phyloP scores from a whole-genome alignment of 2,888 invertebrate genomes.

The Xanthorhoe spadicearia region DNA sequence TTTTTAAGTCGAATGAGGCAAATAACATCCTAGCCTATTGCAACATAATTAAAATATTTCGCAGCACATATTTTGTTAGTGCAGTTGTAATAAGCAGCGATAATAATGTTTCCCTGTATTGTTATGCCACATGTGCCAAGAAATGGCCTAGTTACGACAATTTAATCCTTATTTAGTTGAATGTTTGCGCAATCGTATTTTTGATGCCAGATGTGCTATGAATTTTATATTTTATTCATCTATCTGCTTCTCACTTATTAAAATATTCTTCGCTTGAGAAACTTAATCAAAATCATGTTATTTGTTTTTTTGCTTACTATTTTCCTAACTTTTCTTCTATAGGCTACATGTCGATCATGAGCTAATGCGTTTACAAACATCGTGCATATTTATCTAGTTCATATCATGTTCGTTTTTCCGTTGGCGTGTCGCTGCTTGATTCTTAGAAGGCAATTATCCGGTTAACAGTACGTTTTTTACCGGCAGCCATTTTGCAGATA shows the following conservation, averaged over 20 bases:
- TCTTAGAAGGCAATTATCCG: constrained; percentile 31
- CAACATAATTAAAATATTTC: constrained; percentile 6
- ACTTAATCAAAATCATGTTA: neutral
- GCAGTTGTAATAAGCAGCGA: constrained; percentile 8
- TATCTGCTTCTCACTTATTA: neutral
- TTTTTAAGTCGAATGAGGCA: neutral
- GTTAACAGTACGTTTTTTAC: constrained; percentile 29
- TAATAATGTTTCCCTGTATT: constrained; percentile 12
- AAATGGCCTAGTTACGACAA: constrained; percentile 16
- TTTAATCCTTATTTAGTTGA: constrained; percentile 5
- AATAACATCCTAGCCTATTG: neutral
- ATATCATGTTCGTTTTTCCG: constrained; percentile 25
- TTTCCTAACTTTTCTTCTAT: neutral
- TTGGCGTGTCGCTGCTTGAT: constrained; percentile 21
- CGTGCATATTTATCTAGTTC: constrained; percentile 19
- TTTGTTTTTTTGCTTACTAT: neutral
- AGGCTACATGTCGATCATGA: neutral
- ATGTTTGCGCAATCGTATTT: constrained; percentile 8
- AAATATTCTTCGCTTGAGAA: too few species aligned
- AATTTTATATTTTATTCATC: neutral
- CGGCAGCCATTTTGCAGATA: constrained; percentile 25
- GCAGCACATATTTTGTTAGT: constrained; percentile 8
- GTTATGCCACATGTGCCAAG: constrained; percentile 14
- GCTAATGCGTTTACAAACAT: neutral
- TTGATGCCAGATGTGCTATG: constrained; percentile 4